Percentiles rank a stretch among this genome's conserved stretches.
Evolutionary conservation across 1,140 invertebrate genomes (phyloP).

Genomic region (Melipona quadrifasciata): DNA sequence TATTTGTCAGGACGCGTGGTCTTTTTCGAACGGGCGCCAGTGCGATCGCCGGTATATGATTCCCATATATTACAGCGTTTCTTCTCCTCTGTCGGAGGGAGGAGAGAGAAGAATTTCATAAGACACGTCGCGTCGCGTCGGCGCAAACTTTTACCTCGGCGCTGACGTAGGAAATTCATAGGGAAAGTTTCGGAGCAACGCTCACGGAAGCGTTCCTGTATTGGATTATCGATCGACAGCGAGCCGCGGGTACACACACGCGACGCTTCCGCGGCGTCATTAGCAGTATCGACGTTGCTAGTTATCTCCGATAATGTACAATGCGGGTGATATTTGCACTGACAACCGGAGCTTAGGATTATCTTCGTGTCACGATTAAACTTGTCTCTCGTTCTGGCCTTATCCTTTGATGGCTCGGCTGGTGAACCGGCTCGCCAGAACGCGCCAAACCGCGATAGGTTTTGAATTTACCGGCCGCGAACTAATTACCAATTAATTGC

Average conservation of each 20-base stretch:
- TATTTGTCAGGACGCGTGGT: too few relatives aligned
- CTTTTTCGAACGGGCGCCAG: too few relatives aligned
- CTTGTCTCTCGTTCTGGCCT: slow-evolving; percentile 52
- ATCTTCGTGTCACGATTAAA: slow-evolving; percentile 63
- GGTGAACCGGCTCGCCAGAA: too few relatives aligned
- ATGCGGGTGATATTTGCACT: slow-evolving; percentile 55
- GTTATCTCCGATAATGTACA: slow-evolving; percentile 61
- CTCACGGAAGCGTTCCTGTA: slow-evolving; percentile 4
- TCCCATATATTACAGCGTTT: not conserved
- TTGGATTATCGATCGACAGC: slow-evolving; percentile 56
- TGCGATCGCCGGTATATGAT: too few relatives aligned
- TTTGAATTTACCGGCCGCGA: slow-evolving; percentile 16
- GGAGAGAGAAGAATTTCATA: not conserved
- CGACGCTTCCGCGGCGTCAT: slow-evolving; percentile 59
- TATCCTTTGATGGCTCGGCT: slow-evolving; percentile 43
- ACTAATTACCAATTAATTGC: slow-evolving; percentile 46
- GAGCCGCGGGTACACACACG: slow-evolving; percentile 15
- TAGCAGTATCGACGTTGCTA: slow-evolving; percentile 60
- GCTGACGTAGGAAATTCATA: not conserved
- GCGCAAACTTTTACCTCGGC: not conserved
- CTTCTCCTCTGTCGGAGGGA: too few relatives aligned
- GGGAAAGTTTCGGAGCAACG: not conserved
- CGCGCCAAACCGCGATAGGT: not conserved
- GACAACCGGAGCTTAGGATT: slow-evolving; percentile 64
- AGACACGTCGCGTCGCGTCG: not conserved